phyloP scores from a whole-genome alignment of 2,113 vertebrate species.

The Orycteropus afer region DNA sequence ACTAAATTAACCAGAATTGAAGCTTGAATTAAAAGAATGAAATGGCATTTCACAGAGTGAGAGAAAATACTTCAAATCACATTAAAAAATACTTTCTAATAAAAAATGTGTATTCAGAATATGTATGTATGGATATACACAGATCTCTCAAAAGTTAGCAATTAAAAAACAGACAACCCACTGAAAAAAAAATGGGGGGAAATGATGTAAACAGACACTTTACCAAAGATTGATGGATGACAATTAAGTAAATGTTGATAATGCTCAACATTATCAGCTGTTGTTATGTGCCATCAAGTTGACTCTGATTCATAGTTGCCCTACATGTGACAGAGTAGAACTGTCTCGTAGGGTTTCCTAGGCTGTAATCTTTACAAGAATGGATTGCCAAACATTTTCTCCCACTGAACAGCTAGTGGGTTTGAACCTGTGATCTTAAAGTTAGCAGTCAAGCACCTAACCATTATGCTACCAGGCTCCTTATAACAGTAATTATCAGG shows the following conservation, averaged over 20 bases:
- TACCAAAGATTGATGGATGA: no score
- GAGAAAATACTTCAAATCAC: neutral
- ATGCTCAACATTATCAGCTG: no score
- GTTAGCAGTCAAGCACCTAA: no score
- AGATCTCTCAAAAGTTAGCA: neutral
- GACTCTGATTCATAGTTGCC: neutral
- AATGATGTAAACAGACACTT: neutral
- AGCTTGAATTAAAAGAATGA: neutral
- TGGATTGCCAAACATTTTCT: no score
- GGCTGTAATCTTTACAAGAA: no score
- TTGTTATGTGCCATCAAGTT: neutral
- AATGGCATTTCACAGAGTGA: neutral
- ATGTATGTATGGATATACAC: neutral
- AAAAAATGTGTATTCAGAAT: neutral
- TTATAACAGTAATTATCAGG: neutral
- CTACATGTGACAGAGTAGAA: no score
- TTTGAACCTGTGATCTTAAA: no score
- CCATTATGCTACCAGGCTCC: no score
- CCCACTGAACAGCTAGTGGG: no score
- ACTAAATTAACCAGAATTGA: neutral
- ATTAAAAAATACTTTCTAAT: neutral
- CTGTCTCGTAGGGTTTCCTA: no score
- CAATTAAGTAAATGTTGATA: no score
- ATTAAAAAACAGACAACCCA: neutral
- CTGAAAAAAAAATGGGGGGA: neutral